Conservation (phyloP, 2,797 vertebrate species). For the Anas flavirostris region DNA sequence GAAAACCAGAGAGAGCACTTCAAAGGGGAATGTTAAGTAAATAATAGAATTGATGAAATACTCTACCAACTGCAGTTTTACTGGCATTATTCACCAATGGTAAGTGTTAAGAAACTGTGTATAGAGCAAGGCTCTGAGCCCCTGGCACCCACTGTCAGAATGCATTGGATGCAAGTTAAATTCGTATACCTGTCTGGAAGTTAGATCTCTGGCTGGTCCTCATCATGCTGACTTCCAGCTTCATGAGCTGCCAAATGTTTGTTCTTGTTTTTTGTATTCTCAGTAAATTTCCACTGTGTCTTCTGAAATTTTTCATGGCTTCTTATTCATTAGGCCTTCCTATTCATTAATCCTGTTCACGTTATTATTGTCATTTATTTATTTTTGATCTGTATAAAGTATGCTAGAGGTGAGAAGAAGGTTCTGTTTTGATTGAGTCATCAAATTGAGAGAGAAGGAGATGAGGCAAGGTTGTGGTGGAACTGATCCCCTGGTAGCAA, state of each 20-base stretch:
- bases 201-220: neutral
- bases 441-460: neutral
- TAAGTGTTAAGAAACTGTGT: neutral
- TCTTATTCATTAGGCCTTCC: neutral
- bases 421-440: neutral
- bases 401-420: neutral
- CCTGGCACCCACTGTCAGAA: neutral
- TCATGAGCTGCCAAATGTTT: neutral
- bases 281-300: neutral
- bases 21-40: neutral
- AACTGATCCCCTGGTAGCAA: neutral
- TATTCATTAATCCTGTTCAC: neutral
- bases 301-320: neutral
- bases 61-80: neutral
- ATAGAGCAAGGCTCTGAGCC: neutral
- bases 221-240: neutral
- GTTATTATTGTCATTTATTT: neutral
- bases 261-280: neutral
- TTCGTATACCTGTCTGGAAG: neutral
- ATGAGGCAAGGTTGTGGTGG: neutral
- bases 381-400: neutral
- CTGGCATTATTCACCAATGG: neutral
- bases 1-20: neutral
- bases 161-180: neutral
- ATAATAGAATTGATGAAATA: neutral